Base-by-base conservation (phyloP, 30 jellyfish, hydroid and myxozoan genomes). In the Catostylus mosaicus region DNA sequence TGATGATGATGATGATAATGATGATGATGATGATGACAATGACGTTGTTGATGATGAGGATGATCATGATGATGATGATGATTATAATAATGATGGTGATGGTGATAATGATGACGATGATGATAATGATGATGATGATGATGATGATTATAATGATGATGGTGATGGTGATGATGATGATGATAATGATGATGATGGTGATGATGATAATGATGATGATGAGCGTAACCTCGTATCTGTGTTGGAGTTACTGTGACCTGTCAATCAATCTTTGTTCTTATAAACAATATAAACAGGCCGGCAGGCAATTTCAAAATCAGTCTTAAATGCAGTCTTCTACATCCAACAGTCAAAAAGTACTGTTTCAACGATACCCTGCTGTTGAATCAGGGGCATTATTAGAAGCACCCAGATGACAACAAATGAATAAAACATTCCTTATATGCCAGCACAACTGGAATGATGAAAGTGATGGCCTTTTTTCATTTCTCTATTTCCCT, bases 161-260 rank as follows among this genome's bases (percentile, higher is more conserved):
- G 86, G 46, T 75, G 82, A 75, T 75, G 86, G 46, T 46, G 84
- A 75, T 75, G 87, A 75, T 75, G 84, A 75, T 50, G 83, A 75
- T 50, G 84, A 30, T 75, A 64, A 51, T 75, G 84, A 75, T 75
- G 77, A 64, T 64, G 48, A 64, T 64, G 87, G 51, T 46, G 84
- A 75, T 75, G 84, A 75, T 75, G 82, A 73, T 73, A 82, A 73
- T 40, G 85, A 3, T 73, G 85, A 73, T 73, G 80, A 1, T 67
- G 80, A 10, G 59, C 67, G 24, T 67, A 24, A 16, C 66, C 30
- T n/a, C n/a, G n/a, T n/a, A n/a, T n/a, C n/a, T n/a, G 61, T 46
- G 61, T 46, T 16, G 24, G 22, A 11, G 22, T 11, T 61, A 30
- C 26, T 30, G 45, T 22, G 74, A 61, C 12, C 16, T 16, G 22